Evolutionary conservation across 2,113 vertebrate genomes (phyloP).

Genomic region (Urocolius indicus): DNA sequence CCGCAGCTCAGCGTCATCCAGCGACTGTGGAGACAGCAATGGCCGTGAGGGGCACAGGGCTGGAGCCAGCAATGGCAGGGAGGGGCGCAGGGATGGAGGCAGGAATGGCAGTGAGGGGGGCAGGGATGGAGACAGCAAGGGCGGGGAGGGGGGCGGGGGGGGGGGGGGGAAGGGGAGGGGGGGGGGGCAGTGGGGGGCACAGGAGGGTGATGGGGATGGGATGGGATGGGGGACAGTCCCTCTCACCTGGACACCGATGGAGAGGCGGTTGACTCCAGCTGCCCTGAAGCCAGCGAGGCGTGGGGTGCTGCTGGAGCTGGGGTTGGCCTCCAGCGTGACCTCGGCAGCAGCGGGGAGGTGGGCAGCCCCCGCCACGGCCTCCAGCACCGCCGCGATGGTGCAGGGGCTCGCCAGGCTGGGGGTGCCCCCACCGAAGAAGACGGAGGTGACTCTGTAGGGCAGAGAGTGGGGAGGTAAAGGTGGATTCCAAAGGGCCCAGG

Average conservation of each 20-base stretch:
- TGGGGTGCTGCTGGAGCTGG: constrained; percentile 74
- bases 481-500: accelerated
- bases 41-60: accelerated
- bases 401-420: constrained; percentile 88
- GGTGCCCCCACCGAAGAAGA: constrained; percentile 94
- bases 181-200: too few species aligned
- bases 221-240: accelerated
- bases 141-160: accelerated
- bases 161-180: accelerated
- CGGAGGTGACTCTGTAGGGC: constrained; percentile 83
- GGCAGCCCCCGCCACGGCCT: constrained; percentile 71
- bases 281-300: constrained; percentile 77
- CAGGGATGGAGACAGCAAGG: accelerated
- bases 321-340: constrained; percentile 91
- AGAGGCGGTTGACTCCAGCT: constrained; percentile 89
- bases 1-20: constrained; percentile 81
- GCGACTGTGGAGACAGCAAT: constrained; percentile 72
- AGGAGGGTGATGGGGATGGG: accelerated
- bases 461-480: not conserved
- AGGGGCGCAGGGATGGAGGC: accelerated
- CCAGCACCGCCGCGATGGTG: constrained; percentile 81
- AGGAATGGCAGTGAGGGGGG: accelerated
- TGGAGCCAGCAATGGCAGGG: accelerated
- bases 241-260: constrained; percentile 90
- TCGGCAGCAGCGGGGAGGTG: constrained; percentile 76